A percentile compares a stretch with the other conserved stretches of the same genome.
Evolutionary conservation across 2,113 vertebrate species (phyloP).

Genomic region (Phalacrocorax carbo): DNA sequence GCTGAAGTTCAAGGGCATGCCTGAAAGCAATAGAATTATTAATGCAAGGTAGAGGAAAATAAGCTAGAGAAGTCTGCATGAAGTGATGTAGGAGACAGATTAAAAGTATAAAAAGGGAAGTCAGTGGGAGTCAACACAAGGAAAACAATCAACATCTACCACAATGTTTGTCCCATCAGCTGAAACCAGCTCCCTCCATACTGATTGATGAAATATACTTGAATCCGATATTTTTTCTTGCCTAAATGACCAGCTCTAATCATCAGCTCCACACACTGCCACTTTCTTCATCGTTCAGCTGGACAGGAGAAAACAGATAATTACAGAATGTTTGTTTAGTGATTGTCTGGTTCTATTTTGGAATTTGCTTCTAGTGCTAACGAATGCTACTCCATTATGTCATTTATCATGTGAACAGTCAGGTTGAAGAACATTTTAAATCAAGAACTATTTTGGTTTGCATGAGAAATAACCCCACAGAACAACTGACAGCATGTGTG

Average conservation of each 20-base stretch:
- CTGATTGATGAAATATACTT: slow-evolving; percentile 23
- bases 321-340: slow-evolving; percentile 56
- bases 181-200: not conserved
- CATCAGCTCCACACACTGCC: not conserved
- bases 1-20: not conserved
- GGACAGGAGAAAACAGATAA: slow-evolving; percentile 53
- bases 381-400: slow-evolving; percentile 40
- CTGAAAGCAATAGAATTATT: not conserved
- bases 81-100: slow-evolving; percentile 12
- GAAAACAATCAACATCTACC: slow-evolving; percentile 2
- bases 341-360: slow-evolving; percentile 58
- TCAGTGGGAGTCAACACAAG: not conserved
- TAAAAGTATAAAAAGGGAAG: slow-evolving; percentile 24
- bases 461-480: slow-evolving; percentile 49
- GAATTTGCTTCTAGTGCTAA: slow-evolving; percentile 54
- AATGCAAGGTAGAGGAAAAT: not conserved
- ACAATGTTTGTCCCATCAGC: not conserved
- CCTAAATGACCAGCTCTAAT: slow-evolving; percentile 44
- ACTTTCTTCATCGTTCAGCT: slow-evolving; percentile 43
- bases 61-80: not conserved
- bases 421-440: slow-evolving; percentile 59
- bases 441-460: slow-evolving; percentile 53
- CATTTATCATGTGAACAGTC: slow-evolving; percentile 62
- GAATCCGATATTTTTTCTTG: not conserved
- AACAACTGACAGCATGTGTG: slow-evolving; percentile 39